These are phyloP conservation scores for Echeneis naucrates DNA, from an alignment of 2,797 vertebrate species.

Conservation along the genomic window DNA sequence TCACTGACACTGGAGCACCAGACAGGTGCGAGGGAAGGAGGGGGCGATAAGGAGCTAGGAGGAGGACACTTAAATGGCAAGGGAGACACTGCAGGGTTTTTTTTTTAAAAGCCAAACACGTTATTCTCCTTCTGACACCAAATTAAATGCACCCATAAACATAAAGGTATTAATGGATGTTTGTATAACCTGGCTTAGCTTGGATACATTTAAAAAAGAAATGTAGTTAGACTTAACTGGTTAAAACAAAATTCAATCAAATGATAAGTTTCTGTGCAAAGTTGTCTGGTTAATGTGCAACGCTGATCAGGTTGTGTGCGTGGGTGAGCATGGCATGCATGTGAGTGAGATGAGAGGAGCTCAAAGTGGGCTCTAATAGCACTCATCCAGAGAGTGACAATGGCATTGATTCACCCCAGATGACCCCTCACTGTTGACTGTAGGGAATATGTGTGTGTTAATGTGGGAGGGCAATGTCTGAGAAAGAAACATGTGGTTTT, in stretches of 20 bases:
- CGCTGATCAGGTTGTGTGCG: conserved; percentile 19
- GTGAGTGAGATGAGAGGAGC: conserved; percentile 38
- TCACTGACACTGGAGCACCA: conserved; percentile 71
- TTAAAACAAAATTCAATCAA: background rate
- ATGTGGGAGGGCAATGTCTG: background rate
- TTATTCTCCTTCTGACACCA: background rate
- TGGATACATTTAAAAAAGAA: no score
- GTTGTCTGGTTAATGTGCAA: background rate
- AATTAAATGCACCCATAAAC: background rate
- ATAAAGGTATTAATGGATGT: background rate
- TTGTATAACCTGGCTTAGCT: no score
- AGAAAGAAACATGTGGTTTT: conserved; percentile 24
- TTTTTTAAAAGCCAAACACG: conserved; percentile 1
- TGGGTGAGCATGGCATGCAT: conserved; percentile 7
- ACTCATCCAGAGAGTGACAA: conserved; percentile 62
- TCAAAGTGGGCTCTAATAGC: conserved; percentile 62
- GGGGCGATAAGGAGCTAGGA: conserved; percentile 9
- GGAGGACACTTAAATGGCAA: conserved; percentile 22
- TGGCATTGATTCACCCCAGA: conserved; percentile 69
- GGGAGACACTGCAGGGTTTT: conserved; percentile 27
- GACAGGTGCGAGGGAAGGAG: conserved; percentile 67
- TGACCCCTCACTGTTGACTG: conserved; percentile 60
- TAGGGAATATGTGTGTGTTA: conserved; percentile 6
- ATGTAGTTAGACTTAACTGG: no score
- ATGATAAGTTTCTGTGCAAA: background rate